phyloP scores from a whole-genome alignment of 2,797 vertebrate genomes.

The Pipistrellus kuhlii region DNA sequence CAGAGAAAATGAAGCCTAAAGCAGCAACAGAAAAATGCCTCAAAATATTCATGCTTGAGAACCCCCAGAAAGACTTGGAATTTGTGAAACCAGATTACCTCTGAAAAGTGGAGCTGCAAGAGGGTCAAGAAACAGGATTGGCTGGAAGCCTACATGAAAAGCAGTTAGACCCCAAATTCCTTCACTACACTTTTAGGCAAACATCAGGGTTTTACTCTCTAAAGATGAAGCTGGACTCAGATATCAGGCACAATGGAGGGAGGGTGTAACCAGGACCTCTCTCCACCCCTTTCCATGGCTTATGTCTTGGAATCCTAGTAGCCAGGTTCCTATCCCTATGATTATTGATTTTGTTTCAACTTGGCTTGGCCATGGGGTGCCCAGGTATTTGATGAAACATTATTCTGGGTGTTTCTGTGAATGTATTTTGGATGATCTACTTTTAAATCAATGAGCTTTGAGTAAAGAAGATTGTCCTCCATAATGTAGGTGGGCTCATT shows the following conservation, averaged over 20 bases:
- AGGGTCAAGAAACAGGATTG: background rate
- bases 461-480: background rate
- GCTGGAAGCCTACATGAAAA: background rate
- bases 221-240: background rate
- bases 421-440: slow-evolving; percentile 6
- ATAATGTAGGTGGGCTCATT: background rate
- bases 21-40: slow-evolving; percentile 44
- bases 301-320: background rate
- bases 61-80: background rate
- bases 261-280: background rate
- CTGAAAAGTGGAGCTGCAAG: background rate
- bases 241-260: background rate
- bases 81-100: background rate
- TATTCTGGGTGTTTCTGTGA: background rate
- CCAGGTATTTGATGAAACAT: background rate
- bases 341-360: background rate
- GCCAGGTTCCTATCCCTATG: background rate
- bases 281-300: background rate
- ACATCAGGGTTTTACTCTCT: slow-evolving; percentile 32
- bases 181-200: background rate
- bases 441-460: slow-evolving; percentile 31
- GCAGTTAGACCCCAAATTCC: slow-evolving; percentile 15
- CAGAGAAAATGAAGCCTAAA: slow-evolving; percentile 11
- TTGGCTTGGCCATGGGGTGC: background rate
- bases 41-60: slow-evolving; percentile 33